Evolutionary conservation across 1,140 invertebrate genomes (phyloP).

Genomic region (Formica selysi): DNA sequence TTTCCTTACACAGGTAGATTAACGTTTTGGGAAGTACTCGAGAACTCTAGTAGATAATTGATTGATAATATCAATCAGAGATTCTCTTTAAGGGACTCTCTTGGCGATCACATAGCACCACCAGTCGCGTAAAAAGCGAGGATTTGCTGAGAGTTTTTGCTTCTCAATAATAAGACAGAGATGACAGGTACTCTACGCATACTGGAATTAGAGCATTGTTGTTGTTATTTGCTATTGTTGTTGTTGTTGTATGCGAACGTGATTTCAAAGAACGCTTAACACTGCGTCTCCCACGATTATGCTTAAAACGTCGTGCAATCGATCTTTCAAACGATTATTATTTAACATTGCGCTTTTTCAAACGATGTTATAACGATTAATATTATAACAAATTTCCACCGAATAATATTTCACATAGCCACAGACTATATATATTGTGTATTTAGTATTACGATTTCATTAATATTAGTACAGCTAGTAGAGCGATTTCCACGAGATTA

Average conservation of each 20-base stretch:
- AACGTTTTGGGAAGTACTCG: constrained; percentile 39
- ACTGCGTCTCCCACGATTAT: constrained; percentile 13
- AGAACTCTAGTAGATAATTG: constrained; percentile 29
- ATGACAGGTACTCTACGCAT: constrained; percentile 64
- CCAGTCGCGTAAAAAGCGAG: constrained; percentile 63
- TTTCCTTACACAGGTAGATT: constrained; percentile 69
- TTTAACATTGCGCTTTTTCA: constrained; percentile 25
- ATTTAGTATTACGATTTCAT: constrained; percentile 62
- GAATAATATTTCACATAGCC: constrained; percentile 65
- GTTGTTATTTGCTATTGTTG: constrained; percentile 7
- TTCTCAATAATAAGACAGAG: constrained; percentile 13
- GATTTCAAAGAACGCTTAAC: constrained; percentile 18
- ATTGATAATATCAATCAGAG: constrained; percentile 18
- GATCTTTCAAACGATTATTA: constrained; percentile 17
- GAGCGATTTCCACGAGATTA: constrained; percentile 67
- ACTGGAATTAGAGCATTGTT: constrained; percentile 15
- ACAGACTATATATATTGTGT: constrained; percentile 55
- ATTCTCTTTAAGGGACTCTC: constrained; percentile 56
- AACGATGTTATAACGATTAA: constrained; percentile 44
- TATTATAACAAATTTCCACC: constrained; percentile 51
- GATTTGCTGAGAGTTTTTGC: constrained; percentile 53
- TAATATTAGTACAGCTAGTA: constrained; percentile 56
- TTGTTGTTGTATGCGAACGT: constrained; percentile 24
- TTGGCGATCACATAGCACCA: constrained; percentile 63
- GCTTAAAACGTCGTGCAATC: constrained; percentile 27